A percentile compares a stretch with the other conserved stretches of the same genome.
These are phyloP conservation scores for Conus ventricosus DNA, from an alignment of 1,140 invertebrate species.

Conservation along the genomic window DNA sequence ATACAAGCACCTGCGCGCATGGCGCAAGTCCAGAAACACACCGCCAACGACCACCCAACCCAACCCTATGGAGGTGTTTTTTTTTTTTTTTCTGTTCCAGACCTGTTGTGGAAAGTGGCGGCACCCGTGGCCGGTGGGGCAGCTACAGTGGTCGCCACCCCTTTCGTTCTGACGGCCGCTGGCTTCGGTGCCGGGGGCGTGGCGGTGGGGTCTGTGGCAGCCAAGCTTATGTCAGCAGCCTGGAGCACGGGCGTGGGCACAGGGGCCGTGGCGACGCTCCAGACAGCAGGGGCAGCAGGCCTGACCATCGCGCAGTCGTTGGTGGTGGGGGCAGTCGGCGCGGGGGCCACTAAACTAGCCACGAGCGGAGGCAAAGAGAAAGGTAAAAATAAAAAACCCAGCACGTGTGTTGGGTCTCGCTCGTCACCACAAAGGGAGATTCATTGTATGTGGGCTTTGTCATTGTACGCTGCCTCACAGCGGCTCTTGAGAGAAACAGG, in stretches of 20 bases:
- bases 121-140: not conserved
- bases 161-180: not conserved
- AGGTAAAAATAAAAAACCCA: no score
- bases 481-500: no score
- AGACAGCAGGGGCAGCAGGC: not conserved
- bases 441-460: no score
- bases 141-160: not conserved
- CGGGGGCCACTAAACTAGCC: not conserved
- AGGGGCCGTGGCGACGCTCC: not conserved
- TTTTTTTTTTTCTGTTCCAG: not conserved
- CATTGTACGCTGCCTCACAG: no score
- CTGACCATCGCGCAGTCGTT: not conserved
- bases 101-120: not conserved
- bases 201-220: not conserved
- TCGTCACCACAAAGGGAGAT: no score
- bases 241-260: slow-evolving; percentile 1
- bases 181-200: slow-evolving; percentile 7
- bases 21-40: no score
- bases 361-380: no score
- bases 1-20: no score
- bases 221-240: not conserved
- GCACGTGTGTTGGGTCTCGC: no score
- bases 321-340: not conserved
- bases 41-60: no score
- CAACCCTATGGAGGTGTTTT: no score